Evolutionary conservation across 2,113 vertebrate genomes (phyloP).

Genomic region (Trochalopteron elliotii): DNA sequence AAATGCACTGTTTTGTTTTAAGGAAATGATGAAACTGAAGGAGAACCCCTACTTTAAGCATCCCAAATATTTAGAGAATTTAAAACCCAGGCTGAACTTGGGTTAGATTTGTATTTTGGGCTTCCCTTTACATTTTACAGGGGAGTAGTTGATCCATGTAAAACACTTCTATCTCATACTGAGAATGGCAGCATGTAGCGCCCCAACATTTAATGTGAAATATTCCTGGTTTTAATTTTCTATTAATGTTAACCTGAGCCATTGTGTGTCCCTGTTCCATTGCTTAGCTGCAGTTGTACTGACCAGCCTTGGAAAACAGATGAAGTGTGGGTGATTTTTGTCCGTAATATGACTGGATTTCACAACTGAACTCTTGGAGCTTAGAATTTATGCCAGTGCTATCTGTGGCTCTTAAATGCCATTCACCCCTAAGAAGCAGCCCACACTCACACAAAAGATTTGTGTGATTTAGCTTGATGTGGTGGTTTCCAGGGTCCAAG

Average conservation of each 20-base stretch:
- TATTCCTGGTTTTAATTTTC: constrained; percentile 48
- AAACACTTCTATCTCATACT: constrained; percentile 26
- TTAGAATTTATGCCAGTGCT: not conserved
- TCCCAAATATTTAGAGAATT: not conserved
- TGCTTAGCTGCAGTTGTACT: not conserved
- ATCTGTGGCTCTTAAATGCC: not conserved
- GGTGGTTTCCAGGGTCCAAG: not conserved
- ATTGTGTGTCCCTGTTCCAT: not conserved
- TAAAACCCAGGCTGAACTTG: not conserved
- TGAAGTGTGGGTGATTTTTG: not conserved
- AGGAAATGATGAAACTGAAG: not conserved
- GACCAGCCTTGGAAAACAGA: not conserved
- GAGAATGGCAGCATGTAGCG: not conserved
- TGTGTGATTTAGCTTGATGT: not conserved
- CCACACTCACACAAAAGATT: not conserved
- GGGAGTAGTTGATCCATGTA: not conserved
- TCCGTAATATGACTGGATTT: not conserved
- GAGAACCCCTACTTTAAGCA: not conserved
- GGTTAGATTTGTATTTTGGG: not conserved
- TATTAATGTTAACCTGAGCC: not conserved
- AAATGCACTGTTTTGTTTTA: not conserved
- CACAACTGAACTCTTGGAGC: not conserved
- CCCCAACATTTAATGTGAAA: constrained; percentile 45
- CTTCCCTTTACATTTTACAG: constrained; percentile 6
- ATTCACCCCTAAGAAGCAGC: constrained; percentile 30